These are phyloP conservation scores for Rhagium mordax DNA, from an alignment of 2,888 invertebrate genomes.

Conservation along the genomic window DNA sequence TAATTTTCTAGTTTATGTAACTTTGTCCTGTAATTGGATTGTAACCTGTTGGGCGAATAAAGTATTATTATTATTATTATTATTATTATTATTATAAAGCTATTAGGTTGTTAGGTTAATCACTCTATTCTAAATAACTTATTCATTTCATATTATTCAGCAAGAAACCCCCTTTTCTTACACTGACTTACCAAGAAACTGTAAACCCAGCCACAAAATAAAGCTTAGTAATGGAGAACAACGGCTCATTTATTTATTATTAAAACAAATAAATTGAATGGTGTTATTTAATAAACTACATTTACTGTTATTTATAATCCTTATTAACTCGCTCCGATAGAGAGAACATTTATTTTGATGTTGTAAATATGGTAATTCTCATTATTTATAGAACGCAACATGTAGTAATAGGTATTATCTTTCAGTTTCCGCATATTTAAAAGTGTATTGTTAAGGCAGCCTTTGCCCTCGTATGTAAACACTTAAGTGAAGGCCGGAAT, in stretches of 20 bases:
- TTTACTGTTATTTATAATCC: not conserved
- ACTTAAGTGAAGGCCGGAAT: conserved; percentile 2
- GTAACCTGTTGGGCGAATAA: no score
- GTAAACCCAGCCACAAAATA: not conserved
- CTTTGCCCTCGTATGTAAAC: conserved; percentile 6
- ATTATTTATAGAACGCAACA: conserved; percentile 11
- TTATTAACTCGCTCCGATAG: not conserved
- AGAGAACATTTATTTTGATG: conserved; percentile 4
- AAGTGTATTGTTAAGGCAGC: conserved; percentile 19
- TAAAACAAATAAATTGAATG: not conserved
- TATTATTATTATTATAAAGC: no score
- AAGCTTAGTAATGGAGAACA: not conserved
- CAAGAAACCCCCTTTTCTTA: not conserved
- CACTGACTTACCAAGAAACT: not conserved
- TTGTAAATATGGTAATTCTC: conserved; percentile 25
- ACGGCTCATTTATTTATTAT: not conserved
- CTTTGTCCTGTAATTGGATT: no score
- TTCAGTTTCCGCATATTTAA: conserved; percentile 24
- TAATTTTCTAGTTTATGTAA: no score
- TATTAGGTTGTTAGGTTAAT: no score
- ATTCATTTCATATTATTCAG: not conserved
- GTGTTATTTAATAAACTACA: not conserved
- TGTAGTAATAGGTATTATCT: conserved; percentile 23
- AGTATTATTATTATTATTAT: no score
- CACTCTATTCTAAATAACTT: not conserved